Conservation (phyloP, 2,797 vertebrate genomes). For the Basileuterus tristriatus region DNA sequence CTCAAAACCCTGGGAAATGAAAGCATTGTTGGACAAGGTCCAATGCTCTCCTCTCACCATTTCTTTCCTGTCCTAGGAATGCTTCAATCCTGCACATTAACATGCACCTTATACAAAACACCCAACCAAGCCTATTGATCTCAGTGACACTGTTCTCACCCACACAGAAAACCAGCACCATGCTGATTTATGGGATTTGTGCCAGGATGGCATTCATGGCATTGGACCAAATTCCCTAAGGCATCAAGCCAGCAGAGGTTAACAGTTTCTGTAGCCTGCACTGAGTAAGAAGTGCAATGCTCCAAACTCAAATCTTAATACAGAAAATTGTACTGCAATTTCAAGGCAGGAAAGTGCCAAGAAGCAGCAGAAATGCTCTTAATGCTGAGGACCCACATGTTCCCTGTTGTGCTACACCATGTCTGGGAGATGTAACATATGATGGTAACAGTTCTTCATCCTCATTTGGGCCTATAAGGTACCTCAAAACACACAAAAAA, state of each 20-base stretch:
- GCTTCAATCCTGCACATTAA: neutral
- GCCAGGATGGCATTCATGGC: neutral
- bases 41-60: neutral
- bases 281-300: neutral
- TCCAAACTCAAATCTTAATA: neutral
- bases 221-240: neutral
- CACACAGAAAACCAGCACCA: neutral
- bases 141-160: neutral
- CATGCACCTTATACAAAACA: neutral
- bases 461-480: neutral
- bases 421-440: neutral
- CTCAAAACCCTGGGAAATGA: neutral
- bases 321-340: neutral
- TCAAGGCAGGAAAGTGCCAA: neutral
- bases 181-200: neutral
- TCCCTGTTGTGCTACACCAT: accelerated
- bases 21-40: neutral
- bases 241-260: neutral
- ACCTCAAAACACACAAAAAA: neutral
- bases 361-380: neutral
- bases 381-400: neutral
- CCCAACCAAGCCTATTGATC: neutral
- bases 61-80: neutral
- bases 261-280: neutral
- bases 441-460: neutral